A percentile compares a stretch with the other conserved stretches of the same genome.
phyloP scores from a whole-genome alignment of 2,888 invertebrate genomes.

The Tyria jacobaeae region DNA sequence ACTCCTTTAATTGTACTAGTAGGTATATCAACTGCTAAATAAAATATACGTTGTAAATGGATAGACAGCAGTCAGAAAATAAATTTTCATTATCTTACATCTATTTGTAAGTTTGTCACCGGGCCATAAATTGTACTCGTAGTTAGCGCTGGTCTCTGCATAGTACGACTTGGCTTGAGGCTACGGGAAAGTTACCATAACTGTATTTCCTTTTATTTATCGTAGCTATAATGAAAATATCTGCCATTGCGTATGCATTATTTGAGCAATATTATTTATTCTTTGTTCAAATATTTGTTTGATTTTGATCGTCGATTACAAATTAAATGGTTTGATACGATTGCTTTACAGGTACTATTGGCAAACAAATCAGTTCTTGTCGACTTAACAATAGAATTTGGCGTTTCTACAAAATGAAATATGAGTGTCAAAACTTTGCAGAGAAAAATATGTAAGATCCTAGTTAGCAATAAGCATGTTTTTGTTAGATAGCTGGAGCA shows the following conservation, averaged over 20 bases:
- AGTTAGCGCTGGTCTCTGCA: constrained; percentile 67
- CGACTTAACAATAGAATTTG: too few species aligned
- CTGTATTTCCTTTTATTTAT: constrained; percentile 46
- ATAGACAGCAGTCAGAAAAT: constrained; percentile 16
- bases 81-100: constrained; percentile 33
- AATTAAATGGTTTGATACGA: not conserved
- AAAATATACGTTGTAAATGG: too few species aligned
- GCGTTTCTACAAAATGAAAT: too few species aligned
- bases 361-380: too few species aligned
- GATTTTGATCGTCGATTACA: constrained; percentile 17
- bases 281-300: constrained; percentile 15
- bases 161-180: constrained; percentile 51
- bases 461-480: too few species aligned
- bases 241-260: constrained; percentile 34
- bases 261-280: constrained; percentile 40
- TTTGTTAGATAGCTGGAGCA: too few species aligned
- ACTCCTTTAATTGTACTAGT: too few species aligned
- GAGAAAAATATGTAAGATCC: too few species aligned
- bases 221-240: constrained; percentile 53
- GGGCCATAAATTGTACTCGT: constrained; percentile 75
- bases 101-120: constrained; percentile 57
- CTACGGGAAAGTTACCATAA: constrained; percentile 54
- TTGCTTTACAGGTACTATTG: too few species aligned
- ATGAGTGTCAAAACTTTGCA: too few species aligned
- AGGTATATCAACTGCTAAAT: too few species aligned